Evolutionary conservation across 2,797 vertebrate genomes (phyloP), one percentile per base, ranked within the genome.

Genomic region (Selene dorsalis): DNA sequence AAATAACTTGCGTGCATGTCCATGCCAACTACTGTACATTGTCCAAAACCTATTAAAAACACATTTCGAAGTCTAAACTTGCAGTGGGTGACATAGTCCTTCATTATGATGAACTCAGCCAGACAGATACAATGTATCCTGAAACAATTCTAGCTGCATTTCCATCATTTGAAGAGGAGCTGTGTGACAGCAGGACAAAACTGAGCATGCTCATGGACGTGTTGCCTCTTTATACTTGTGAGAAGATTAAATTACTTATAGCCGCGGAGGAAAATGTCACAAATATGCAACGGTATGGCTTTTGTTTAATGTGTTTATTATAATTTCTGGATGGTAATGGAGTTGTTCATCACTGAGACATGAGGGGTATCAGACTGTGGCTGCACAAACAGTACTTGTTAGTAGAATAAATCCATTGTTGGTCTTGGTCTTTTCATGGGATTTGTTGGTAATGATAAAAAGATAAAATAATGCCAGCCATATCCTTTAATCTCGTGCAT

Each of bases 401-500:
- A 59, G 52, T 12, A 4, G 16, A 35, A 73, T 41, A 55, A 35
- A 79, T 77, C 53, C 18, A 77, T 57, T 55, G 20, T 32, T 45
- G 50, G 75, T 63, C 80, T 57, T 52, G 14, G 70, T 73, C 41
- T 77, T 73, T 82, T 80, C 11, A 43, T 56, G 43, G 60, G 80
- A 75, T 86, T 83, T 79, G 47, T 60, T 82, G 55, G 12, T 80
- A 65, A 74, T 71, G 69, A 87, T 79, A 12, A 58, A 84, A 83
- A 59, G 56, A 84, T 87, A 48, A 86, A 84, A 83, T 72, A 86
- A 85, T 47, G n/a, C 47, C 69, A 60, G 62, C 38, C 55, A 78
- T 62, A 86, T 86, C 71, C 76, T 77, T 73, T 83, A 78, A 77
- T 84, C 58, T 53, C 18, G 16, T 41, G 59, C 26, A 43, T 41